Conservation (phyloP, 2,797 vertebrate species). For the Amphiprion clarkii region DNA sequence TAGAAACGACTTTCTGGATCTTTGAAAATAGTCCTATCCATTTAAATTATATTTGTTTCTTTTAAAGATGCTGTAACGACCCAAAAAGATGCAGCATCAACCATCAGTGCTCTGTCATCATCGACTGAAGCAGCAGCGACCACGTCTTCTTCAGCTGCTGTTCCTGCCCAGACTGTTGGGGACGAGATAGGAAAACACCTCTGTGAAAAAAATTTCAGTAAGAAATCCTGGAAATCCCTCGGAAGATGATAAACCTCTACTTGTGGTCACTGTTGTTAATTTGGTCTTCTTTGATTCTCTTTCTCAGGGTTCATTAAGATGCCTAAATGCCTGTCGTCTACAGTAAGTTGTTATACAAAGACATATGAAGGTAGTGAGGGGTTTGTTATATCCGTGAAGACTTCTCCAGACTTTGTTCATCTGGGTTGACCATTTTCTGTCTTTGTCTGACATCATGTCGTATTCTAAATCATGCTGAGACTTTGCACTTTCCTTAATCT, state of each 20-base stretch:
- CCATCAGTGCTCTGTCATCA: too few relatives aligned
- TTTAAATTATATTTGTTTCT: background rate
- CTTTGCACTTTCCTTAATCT: too few relatives aligned
- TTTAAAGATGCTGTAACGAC: background rate
- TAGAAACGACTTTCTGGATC: too few relatives aligned
- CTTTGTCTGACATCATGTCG: too few relatives aligned
- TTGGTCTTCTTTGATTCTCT: background rate
- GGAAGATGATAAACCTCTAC: background rate
- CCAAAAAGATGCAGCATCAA: background rate
- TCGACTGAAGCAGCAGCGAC: background rate
- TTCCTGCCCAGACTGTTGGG: background rate
- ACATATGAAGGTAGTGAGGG: too few relatives aligned
- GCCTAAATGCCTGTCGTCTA: too few relatives aligned
- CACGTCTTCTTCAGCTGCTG: too few relatives aligned
- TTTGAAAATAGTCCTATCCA: background rate
- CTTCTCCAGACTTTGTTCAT: too few relatives aligned
- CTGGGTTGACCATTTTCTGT: too few relatives aligned
- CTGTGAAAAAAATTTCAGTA: background rate
- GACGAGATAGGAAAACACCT: conserved; percentile 22
- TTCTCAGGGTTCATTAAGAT: conserved; percentile 21
- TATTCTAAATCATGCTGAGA: too few relatives aligned
- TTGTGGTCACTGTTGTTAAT: rapidly evolving
- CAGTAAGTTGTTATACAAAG: too few relatives aligned
- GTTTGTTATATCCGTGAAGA: too few relatives aligned
- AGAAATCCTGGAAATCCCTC: conserved; percentile 7